Base-by-base conservation (phyloP, 2,113 vertebrate genomes). In the Mustela lutreola region DNA sequence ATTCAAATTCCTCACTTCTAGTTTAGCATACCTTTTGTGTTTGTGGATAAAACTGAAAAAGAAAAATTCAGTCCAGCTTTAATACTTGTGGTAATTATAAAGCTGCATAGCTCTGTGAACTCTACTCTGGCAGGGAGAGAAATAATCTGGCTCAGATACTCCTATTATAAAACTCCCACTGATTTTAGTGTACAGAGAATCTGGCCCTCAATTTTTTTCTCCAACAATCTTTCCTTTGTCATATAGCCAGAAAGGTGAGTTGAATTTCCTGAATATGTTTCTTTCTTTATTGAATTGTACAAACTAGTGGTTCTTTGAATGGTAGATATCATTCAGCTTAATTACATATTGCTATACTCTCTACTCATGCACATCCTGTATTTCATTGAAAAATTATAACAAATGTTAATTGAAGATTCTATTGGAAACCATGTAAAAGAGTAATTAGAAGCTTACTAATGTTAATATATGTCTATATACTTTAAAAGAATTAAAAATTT, bases 91-190 rank as follows among this genome's bases (percentile, higher is more conserved):
- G 62, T 39, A 81, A 82, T 96, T 96, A 88, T 21, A 79, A 82
- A 95, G 26, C 48, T 50, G 39, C 48, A 73, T 19, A 92, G 94
- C 28, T 96, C 90, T 82, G 36, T 90, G 75, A 95, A 88, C 36
- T 65, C 70, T 11, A 62, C 15, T 89, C 22, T 84, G 67, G 39
- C 42, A 78, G 8, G 4, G 60, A 94, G 11, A 96, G 36, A 89
- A 73, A 62, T 21, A 63, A 56, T 50, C 58, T 73, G 70, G 9
- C 45, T 95, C 45, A 50, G 63, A 79, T 5, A 28, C 19, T 76
- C 58, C 18, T 91, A 33, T 31, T 90, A 14, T 71, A 80, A 91
- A 92, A 70, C 50, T 60, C 21, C 18, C 39, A 91, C 42, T 81
- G 84, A 95, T 93, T 93, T 81, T 58, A 86, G 12, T 81, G 63